Percentiles rank a stretch among this genome's conserved stretches.
Evolutionary conservation across 2,888 invertebrate genomes (phyloP).

Genomic region (Gymnocheta viridis): DNA sequence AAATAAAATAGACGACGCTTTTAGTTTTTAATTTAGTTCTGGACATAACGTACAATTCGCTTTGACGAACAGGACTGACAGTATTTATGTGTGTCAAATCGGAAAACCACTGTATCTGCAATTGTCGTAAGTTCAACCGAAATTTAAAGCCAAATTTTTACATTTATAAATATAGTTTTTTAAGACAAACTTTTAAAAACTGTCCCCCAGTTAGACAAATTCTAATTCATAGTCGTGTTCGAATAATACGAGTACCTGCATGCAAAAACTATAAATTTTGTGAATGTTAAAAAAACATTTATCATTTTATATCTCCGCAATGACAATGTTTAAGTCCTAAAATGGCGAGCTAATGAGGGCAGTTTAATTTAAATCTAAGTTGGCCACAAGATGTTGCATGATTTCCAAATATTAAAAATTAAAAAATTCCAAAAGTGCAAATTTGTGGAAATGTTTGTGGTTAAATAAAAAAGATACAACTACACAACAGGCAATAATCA

Average conservation of each 20-base stretch:
- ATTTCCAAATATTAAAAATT: slow-evolving; percentile 65
- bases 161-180: background rate
- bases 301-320: slow-evolving; percentile 31
- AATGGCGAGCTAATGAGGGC: slow-evolving; percentile 45
- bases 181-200: background rate
- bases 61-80: no score
- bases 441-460: slow-evolving; percentile 65
- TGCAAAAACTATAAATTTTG: slow-evolving; percentile 15
- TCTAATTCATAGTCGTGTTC: background rate
- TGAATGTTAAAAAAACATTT: slow-evolving; percentile 47
- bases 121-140: no score
- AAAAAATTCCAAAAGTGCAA: slow-evolving; percentile 66
- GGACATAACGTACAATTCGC: no score
- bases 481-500: slow-evolving; percentile 54
- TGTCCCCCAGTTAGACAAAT: background rate
- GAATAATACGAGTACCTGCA: background rate
- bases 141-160: background rate
- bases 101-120: no score
- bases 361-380: slow-evolving; percentile 23
- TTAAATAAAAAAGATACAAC: slow-evolving; percentile 29
- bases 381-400: slow-evolving; percentile 58
- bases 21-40: no score
- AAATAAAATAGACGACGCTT: no score
- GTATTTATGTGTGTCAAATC: no score
- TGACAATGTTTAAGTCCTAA: slow-evolving; percentile 38